Percentiles rank a stretch among this genome's conserved stretches.
phyloP scores from a whole-genome alignment of 2,113 vertebrate species.

The Phycodurus eques region DNA sequence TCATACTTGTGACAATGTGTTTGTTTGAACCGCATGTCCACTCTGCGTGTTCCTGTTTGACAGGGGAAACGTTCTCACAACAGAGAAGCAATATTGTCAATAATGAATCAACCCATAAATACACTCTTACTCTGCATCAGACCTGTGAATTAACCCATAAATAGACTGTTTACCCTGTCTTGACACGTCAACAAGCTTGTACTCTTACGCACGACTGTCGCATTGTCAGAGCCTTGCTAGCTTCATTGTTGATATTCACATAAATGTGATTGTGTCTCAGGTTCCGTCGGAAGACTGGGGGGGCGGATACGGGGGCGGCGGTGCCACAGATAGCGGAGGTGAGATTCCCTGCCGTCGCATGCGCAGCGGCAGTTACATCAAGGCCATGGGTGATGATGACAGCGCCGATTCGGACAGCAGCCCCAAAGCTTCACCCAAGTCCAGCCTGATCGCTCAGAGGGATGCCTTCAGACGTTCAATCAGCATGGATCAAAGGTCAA shows the following conservation, averaged over 20 bases:
- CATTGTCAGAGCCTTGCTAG: not conserved
- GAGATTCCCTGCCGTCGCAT: constrained; percentile 97
- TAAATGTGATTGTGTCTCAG: constrained; percentile 59
- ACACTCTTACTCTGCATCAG: constrained; percentile 1
- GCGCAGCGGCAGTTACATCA: constrained; percentile 99
- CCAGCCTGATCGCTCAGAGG: constrained; percentile 79
- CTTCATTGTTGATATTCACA: not conserved
- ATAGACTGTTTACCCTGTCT: constrained; percentile 13
- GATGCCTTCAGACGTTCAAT: constrained; percentile 89
- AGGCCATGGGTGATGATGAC: constrained; percentile 98
- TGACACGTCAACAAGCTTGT: constrained; percentile 11
- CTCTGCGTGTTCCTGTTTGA: constrained; percentile 21
- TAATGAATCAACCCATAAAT: constrained; percentile 19
- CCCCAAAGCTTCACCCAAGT: constrained; percentile 86
- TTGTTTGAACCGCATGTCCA: constrained; percentile 11
- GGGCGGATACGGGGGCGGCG: constrained; percentile 76
- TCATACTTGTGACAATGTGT: constrained; percentile 1
- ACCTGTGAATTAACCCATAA: constrained; percentile 25
- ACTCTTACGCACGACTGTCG: constrained; percentile 8
- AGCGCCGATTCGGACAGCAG: constrained; percentile 91
- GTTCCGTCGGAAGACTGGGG: constrained; percentile 96
- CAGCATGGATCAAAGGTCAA: constrained; percentile 90
- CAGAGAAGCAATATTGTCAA: not conserved
- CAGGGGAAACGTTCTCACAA: constrained; percentile 23
- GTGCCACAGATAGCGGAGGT: constrained; percentile 74